Base-by-base conservation (phyloP, 2,113 vertebrate genomes). In the Cephalopterus ornatus region DNA sequence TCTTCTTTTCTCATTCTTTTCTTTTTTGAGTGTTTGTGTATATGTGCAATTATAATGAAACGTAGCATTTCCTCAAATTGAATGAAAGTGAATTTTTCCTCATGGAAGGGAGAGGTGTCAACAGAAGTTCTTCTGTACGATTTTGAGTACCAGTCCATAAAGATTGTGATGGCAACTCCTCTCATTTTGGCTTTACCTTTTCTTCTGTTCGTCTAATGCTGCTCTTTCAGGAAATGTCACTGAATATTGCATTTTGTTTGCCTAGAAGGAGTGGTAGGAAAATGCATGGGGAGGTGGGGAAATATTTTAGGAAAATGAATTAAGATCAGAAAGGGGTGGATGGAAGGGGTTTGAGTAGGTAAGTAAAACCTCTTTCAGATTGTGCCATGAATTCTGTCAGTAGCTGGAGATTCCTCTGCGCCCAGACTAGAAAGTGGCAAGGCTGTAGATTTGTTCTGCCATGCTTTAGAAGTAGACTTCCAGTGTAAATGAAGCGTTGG, bases 1-100 rank as follows among this genome's bases (percentile, higher is more conserved):
- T 68, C 5, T 49, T 58, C 18, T 47, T 35, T 55, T 10, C 5
- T 2, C 44, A 14, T 20, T 35, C 3, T 21, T 18, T 27, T 46
- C n/a, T n/a, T 35, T 8, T 0, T 1, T 0, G 1, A 5, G 14
- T 13, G 1, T 7, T 33, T 2, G 2, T 44, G 3, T 39, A 2
- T 30, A 3, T 15, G 10, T 73, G 23, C 8, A 8, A 55, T 56
- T 50, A 35, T 53, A 55, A 30, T 23, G n/a, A 74, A 53, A 16
- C 12, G 5, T 30, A 44, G 23, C 18, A 65, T 0, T 55, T 55
- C 15, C 13, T 70, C 3, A 23, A 33, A 32, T 37, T 73, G 50
- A 74, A 41, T 52, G 12, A 23, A 53, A 66, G 15, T 52, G 15
- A 55, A 6, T 61, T 68, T 23, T 49, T 24, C 58, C 18, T 62